A percentile compares a stretch with the other conserved stretches of the same genome.
Evolutionary conservation across 2,888 invertebrate species (phyloP).

Genomic region (Mythimna pallens): DNA sequence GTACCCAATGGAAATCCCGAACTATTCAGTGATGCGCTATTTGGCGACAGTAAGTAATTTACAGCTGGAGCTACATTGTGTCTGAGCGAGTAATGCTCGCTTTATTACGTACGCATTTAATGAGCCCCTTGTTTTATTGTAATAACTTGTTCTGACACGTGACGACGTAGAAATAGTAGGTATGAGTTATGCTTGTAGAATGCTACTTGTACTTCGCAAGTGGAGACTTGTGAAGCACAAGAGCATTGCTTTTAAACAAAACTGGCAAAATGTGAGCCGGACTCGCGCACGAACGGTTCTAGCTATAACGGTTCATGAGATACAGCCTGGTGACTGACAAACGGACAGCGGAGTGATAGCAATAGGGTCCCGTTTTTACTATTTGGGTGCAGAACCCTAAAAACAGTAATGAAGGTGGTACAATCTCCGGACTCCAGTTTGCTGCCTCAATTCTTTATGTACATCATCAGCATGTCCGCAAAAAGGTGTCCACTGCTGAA

Average conservation of each 20-base stretch:
- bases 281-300: too few relatives aligned
- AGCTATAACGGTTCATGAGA: too few relatives aligned
- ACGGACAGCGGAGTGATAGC: too few relatives aligned
- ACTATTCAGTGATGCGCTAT: constrained; percentile 86
- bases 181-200: not conserved
- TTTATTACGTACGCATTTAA: constrained; percentile 87
- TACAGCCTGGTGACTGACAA: too few relatives aligned
- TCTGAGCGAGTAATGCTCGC: constrained; percentile 83
- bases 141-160: constrained; percentile 48
- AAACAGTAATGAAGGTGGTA: too few relatives aligned
- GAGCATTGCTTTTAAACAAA: not conserved
- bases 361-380: too few relatives aligned
- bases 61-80: constrained; percentile 82
- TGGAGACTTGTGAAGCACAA: not conserved
- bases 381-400: too few relatives aligned
- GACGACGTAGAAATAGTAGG: constrained; percentile 26
- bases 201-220: too few relatives aligned
- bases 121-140: constrained; percentile 75
- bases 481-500: too few relatives aligned
- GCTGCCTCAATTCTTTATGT: too few relatives aligned
- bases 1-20: constrained; percentile 73
- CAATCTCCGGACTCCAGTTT: not conserved
- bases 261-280: too few relatives aligned
- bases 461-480: too few relatives aligned
- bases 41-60: constrained; percentile 90